Percentiles rank a stretch among this genome's conserved stretches.
These are phyloP conservation scores for Tragelaphus eurycerus DNA, from an alignment of 2,797 vertebrate genomes.

Conservation along the genomic window DNA sequence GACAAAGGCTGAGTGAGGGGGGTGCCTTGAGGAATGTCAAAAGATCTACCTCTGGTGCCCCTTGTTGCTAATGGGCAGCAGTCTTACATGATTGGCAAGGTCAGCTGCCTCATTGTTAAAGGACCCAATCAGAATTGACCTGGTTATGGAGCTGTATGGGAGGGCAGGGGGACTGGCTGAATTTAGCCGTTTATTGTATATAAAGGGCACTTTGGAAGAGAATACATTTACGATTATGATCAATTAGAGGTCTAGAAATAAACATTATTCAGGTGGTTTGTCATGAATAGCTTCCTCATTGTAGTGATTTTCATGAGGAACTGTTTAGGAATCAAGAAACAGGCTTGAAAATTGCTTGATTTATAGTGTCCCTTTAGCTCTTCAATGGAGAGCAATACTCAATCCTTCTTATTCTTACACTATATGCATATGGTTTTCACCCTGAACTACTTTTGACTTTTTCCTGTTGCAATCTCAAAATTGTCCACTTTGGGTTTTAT, in stretches of 20 bases:
- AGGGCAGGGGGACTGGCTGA: background rate
- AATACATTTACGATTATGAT: slow-evolving; percentile 45
- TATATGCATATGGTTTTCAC: background rate
- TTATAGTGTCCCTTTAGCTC: background rate
- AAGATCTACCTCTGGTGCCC: slow-evolving; percentile 6
- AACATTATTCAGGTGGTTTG: slow-evolving; percentile 55
- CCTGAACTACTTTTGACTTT: slow-evolving; percentile 11
- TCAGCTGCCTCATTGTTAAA: background rate
- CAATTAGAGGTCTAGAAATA: slow-evolving; percentile 60
- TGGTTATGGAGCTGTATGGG: background rate
- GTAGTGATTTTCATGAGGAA: slow-evolving; percentile 15
- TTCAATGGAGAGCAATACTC: background rate
- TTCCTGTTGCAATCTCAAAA: background rate
- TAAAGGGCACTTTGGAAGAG: slow-evolving; percentile 24
- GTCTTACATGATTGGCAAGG: background rate
- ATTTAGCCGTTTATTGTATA: slow-evolving; percentile 25
- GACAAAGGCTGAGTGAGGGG: background rate
- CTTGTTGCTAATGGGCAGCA: slow-evolving; percentile 16
- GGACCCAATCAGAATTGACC: background rate
- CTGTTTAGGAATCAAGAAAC: background rate
- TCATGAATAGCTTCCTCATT: slow-evolving; percentile 16
- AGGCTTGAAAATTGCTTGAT: background rate
- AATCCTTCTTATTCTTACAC: background rate
- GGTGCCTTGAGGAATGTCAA: slow-evolving; percentile 9
- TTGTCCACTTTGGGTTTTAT: background rate